Evolutionary conservation across 2,888 invertebrate species (phyloP), one percentile per base, ranked within the genome.

Genomic region (Andrena marginata): DNA sequence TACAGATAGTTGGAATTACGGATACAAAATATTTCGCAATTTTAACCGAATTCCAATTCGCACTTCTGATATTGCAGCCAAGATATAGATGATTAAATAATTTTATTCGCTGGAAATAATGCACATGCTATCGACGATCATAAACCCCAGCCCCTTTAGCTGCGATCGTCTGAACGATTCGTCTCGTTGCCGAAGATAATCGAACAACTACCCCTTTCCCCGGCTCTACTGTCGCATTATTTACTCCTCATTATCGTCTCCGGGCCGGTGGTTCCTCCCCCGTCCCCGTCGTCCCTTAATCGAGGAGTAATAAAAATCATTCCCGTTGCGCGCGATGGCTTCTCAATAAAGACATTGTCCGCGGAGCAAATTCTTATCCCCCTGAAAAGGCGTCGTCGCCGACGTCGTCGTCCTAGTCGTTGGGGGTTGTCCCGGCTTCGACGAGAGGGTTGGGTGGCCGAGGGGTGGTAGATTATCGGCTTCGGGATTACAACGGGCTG

Each of bases 321-420:
- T 85, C 82, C 83, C 82, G 77, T 86, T 85, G 87, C 87, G 84
- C 89, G 84, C 89, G 88, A 89, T 90, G 88, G 87, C 90, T 91
- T 92, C 91, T 92, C 93, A 93, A 93, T 93, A 93, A 92, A 92
- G 93, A 93, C 92, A 93, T 93, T 91, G 93, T 91, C 90, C 89
- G 85, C 84, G 87, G 82, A 87, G 89, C 85, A 90, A 92, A 92
- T 92, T 92, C 92, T 92, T 91, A 91, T 92, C 90, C 56, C 56
- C 89, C 90, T 89, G 92, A 87, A 92, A 87, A 85, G 87, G 81
- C 82, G 77, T 73, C 73, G 85, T 82, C 65, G 78, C n/a, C 31
- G 49, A 6, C 23, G 70, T 48, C 16, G 70, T 48, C 16, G 20
- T 8, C 8, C 54, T 33, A 13, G 16, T 5, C 51, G 56, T 7